These are phyloP conservation scores for Microtus ochrogaster DNA, from an alignment of 2,113 vertebrate species.

Conservation along the genomic window DNA sequence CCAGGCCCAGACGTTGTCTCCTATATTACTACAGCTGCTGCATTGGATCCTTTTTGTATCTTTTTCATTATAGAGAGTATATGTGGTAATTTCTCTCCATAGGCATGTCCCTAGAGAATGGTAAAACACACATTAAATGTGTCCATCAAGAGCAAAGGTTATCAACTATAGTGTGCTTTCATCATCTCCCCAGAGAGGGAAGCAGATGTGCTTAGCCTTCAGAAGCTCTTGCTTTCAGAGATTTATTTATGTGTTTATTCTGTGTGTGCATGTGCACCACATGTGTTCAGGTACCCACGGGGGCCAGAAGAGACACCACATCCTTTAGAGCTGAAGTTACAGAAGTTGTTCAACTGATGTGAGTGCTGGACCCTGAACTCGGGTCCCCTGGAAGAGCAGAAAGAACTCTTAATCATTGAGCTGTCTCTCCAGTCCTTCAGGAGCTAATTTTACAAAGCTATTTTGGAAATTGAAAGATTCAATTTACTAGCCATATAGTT, in stretches of 20 bases:
- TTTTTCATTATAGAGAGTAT: background rate
- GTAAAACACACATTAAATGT: background rate
- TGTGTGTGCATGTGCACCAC: no score
- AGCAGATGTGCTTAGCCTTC: background rate
- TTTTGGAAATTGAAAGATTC: background rate
- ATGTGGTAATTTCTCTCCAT: background rate
- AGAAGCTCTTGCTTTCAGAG: background rate
- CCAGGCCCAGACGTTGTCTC: background rate
- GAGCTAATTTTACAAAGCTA: background rate
- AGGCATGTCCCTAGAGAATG: background rate
- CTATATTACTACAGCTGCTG: no score
- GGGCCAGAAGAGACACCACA: background rate
- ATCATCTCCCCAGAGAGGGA: background rate
- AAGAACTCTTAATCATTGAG: background rate
- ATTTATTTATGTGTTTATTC: background rate
- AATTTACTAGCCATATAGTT: background rate
- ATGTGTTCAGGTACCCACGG: background rate
- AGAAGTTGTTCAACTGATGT: background rate
- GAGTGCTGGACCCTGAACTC: background rate
- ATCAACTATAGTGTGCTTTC: background rate
- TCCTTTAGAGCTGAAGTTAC: background rate
- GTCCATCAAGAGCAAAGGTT: background rate
- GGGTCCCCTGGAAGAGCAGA: background rate
- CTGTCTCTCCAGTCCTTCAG: background rate
- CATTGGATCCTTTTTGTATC: background rate